Base-by-base conservation (phyloP, 2,113 vertebrate species). In the Nannospalax galili region DNA sequence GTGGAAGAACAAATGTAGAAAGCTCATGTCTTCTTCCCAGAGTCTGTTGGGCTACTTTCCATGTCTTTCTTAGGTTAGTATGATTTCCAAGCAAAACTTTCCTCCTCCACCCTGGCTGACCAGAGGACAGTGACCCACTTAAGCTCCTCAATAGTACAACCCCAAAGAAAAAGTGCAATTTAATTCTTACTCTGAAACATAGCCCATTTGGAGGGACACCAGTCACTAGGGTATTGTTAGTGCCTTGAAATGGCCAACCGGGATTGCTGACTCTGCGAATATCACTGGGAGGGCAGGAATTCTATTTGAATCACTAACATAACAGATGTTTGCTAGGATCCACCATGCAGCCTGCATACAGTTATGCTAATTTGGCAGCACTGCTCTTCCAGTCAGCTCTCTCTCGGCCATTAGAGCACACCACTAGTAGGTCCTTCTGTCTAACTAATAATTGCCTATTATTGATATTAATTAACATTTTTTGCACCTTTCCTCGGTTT, bases 401-500 rank as follows among this genome's bases (percentile, higher is more conserved):
- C 99, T 99, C 98, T 96, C 99, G 99, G 99, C 99, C 99, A 99
- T 99, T 99, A 99, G 99, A 99, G 99, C 99, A 99, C 98, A 96
- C 99, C 99, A 99, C 98, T 99, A 99, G 99, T 99, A 98, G 99
- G 99, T 99, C 99, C 99, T 99, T 99, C 99, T 99, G 99, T 99
- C 99, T 99, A 99, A 99, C 99, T 99, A 99, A 99, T 99, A 99
- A 99, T 99, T 99, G 99, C 99, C 99, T 99, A 99, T 99, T 99
- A 99, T 99, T 99, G 99, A 99, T 99, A 99, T 99, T 99, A 99
- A 99, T 99, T 99, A 99, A 99, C 99, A 99, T 99, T 99, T 99
- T 99, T 99, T 99, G 99, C 99, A 99, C 99, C 98, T 99, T 98
- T 98, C 98, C 98, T 99, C 97, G 7, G 98, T 99, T 99, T 98